A percentile compares a stretch with the other conserved stretches of the same genome.
Evolutionary conservation across 2,113 vertebrate species (phyloP).

Genomic region (Cryptomyrus ogoouensis): DNA sequence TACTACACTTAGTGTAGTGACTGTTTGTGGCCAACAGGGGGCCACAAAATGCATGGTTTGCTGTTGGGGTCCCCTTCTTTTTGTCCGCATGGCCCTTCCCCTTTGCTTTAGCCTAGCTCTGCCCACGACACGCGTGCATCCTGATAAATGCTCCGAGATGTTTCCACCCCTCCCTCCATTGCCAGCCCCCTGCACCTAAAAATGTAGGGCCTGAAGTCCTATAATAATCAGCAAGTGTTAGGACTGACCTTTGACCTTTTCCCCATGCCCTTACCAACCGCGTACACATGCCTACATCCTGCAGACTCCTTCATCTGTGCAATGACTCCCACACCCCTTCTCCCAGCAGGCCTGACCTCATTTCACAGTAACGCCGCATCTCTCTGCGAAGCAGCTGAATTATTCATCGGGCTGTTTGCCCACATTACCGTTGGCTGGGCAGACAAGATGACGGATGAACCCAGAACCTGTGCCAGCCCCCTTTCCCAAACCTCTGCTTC

Average conservation of each 20-base stretch:
- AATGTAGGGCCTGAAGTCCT: not conserved
- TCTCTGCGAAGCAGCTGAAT: constrained; percentile 50
- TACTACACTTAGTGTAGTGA: too few species aligned
- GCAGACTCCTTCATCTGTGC: not conserved
- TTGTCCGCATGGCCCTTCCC: not conserved
- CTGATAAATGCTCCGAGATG: not conserved
- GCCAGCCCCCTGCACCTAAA: not conserved
- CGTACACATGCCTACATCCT: not conserved
- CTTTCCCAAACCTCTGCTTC: not conserved
- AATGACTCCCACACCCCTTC: too few species aligned
- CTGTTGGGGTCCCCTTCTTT: not conserved
- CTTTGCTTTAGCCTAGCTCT: not conserved
- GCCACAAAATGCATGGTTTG: too few species aligned
- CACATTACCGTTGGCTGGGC: constrained; percentile 55
- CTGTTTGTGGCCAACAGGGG: too few species aligned
- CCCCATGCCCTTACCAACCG: not conserved
- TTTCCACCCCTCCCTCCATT: not conserved
- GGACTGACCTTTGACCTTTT: not conserved
- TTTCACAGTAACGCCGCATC: not conserved
- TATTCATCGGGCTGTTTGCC: constrained; percentile 62
- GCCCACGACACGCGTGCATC: not conserved
- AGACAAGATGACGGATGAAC: constrained; percentile 35
- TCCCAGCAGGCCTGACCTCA: not conserved
- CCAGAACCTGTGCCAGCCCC: not conserved
- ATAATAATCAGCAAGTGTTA: not conserved